These are phyloP conservation scores for Fringilla coelebs DNA, from an alignment of 2,797 vertebrate species.

Conservation along the genomic window DNA sequence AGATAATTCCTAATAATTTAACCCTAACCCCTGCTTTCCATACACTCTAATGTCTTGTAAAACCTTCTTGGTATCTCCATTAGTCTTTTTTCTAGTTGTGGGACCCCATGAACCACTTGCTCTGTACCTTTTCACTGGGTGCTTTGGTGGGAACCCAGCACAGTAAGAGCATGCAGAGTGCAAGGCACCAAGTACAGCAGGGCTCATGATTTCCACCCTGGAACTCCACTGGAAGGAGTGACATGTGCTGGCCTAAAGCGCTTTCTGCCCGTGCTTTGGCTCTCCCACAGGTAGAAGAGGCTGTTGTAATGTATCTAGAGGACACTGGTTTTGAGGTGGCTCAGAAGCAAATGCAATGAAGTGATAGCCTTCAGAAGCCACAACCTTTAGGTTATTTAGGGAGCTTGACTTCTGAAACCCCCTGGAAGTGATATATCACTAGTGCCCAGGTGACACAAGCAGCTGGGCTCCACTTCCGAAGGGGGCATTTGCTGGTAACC, in stretches of 20 bases:
- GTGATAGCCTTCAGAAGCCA: not conserved
- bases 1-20: not conserved
- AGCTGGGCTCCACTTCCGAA: slow-evolving; percentile 8
- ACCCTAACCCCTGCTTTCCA: not conserved
- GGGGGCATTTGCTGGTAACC: not conserved
- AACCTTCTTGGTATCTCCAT: not conserved
- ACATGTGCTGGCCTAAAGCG: not conserved
- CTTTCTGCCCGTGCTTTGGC: not conserved
- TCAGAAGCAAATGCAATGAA: not conserved
- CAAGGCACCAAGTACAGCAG: not conserved
- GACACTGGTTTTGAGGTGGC: not conserved
- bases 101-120: not conserved
- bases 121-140: not conserved
- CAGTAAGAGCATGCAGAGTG: fast-evolving
- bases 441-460: not conserved
- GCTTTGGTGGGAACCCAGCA: not conserved
- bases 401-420: not conserved
- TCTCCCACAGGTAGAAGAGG: not conserved
- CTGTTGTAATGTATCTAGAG: not conserved
- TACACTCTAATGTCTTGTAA: not conserved
- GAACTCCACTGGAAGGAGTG: not conserved
- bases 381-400: not conserved
- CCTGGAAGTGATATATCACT: not conserved
- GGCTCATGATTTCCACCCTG: not conserved
- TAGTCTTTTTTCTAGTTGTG: not conserved